phyloP scores from a whole-genome alignment of 2,113 vertebrate species.

The Elanoides forficatus region DNA sequence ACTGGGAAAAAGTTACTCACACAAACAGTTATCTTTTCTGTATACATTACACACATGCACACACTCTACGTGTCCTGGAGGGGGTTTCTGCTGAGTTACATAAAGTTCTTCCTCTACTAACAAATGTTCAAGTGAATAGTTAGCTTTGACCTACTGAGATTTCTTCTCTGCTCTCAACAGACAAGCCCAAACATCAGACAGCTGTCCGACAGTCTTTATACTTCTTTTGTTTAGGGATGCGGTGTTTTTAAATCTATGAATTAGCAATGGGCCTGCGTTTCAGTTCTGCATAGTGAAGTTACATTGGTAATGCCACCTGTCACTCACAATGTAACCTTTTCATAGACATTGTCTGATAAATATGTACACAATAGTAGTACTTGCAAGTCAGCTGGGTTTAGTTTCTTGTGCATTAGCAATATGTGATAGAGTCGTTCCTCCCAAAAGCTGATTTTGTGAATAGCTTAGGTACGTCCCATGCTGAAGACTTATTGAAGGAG shows the following conservation, averaged over 20 bases:
- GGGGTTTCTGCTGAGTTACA: neutral
- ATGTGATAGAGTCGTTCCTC: neutral
- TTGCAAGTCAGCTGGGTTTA: neutral
- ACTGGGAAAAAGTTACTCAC: neutral
- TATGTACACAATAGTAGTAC: neutral
- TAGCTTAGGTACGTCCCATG: neutral
- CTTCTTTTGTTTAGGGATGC: neutral
- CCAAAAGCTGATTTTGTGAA: neutral
- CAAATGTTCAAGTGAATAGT: neutral
- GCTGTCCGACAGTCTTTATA: neutral
- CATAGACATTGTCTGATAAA: neutral
- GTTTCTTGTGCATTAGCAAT: neutral
- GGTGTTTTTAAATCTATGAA: neutral
- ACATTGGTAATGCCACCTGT: neutral
- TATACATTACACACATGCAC: fast-evolving
- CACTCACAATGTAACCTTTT: neutral
- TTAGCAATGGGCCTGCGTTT: neutral
- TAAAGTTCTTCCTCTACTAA: neutral
- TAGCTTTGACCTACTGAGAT: neutral
- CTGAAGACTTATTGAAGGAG: neutral
- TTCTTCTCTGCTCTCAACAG: neutral
- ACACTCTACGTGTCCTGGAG: fast-evolving
- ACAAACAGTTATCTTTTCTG: fast-evolving
- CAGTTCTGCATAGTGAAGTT: neutral
- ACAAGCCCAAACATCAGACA: neutral